These are phyloP conservation scores for Micropterix aruncella DNA, from an alignment of 2,888 invertebrate species.

Conservation along the genomic window DNA sequence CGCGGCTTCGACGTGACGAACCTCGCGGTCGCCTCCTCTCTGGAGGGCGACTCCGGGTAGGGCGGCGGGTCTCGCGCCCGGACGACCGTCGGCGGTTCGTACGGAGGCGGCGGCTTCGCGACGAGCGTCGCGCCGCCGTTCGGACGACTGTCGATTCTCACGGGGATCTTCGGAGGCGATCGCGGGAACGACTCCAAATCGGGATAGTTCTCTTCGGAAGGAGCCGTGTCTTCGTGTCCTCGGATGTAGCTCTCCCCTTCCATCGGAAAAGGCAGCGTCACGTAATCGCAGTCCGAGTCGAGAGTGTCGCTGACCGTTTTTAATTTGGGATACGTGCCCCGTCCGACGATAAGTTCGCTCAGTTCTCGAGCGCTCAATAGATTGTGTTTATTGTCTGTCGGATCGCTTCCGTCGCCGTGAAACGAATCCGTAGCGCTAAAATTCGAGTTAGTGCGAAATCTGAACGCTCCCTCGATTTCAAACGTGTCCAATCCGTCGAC, in stretches of 20 bases:
- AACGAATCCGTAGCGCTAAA: conserved; percentile 68
- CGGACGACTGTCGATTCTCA: conserved; percentile 50
- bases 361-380: conserved; percentile 71
- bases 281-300: conserved; percentile 84
- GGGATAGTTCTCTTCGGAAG: conserved; percentile 37
- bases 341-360: conserved; percentile 70
- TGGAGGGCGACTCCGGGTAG: conserved; percentile 36
- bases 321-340: conserved; percentile 53
- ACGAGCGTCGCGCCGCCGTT: conserved; percentile 44
- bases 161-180: conserved; percentile 53
- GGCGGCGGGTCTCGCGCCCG: conserved; percentile 50
- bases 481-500: conserved; percentile 29
- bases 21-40: conserved; percentile 58
- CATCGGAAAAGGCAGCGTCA: conserved; percentile 53
- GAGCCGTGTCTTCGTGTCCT: conserved; percentile 43
- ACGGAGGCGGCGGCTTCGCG: conserved; percentile 54
- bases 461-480: conserved; percentile 34
- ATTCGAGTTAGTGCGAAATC: conserved; percentile 63
- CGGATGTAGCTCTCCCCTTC: conserved; percentile 42
- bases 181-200: conserved; percentile 35
- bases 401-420: conserved; percentile 81
- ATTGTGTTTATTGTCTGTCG: conserved; percentile 63
- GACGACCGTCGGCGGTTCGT: conserved; percentile 27
- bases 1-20: conserved; percentile 66
- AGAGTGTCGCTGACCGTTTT: conserved; percentile 74